Base-by-base conservation (phyloP, 2,113 vertebrate species). In the Cryptotis parvus region DNA sequence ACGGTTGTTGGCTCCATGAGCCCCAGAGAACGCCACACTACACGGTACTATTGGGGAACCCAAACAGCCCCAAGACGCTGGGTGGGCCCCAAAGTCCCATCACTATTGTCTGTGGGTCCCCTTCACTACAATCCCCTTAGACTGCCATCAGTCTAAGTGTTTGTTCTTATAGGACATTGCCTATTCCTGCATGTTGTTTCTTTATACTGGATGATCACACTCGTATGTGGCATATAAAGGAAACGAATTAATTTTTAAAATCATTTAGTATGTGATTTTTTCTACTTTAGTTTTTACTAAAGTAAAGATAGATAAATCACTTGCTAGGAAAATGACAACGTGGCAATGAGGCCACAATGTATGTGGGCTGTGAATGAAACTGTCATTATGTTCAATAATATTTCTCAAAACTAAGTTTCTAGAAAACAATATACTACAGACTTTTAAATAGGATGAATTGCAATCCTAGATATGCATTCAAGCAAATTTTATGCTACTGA, bases 341-440 rank as follows among this genome's bases (percentile, higher is more conserved):
- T 82, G 85, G 27, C 26, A 87, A 33, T 9, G 33, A 63, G 49
- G 73, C 41, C 87, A 31, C 22, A 78, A 27, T 93, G 89, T 95
- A 15, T 87, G 12, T 29, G 26, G 27, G 52, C 9, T 87, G 55
- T 77, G 85, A 89, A 66, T 43, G 84, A 84, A 6, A 72, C 0
- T 0, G 31, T 74, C 78, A 92, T 63, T 91, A 82, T 65, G 31
- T 45, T 94, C 18, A 92, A 91, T 49, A 94, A 35, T 55, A 87
- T 70, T 76, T 74, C 37, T 92, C 69, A 80, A 84, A 86, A 86
- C 15, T 91, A 94, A 95, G 95, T 91, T 94, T 70, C 69, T 85
- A 91, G 49, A 58, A 72, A 2, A 45, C 0, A 89, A 69, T 4
- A 52, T 35, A 92, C 69, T 24, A n/a, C 68, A 75, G 72, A 0